Evolutionary conservation across 2,113 vertebrate species (phyloP).

Genomic region (Gasterosteus aculeatus): DNA sequence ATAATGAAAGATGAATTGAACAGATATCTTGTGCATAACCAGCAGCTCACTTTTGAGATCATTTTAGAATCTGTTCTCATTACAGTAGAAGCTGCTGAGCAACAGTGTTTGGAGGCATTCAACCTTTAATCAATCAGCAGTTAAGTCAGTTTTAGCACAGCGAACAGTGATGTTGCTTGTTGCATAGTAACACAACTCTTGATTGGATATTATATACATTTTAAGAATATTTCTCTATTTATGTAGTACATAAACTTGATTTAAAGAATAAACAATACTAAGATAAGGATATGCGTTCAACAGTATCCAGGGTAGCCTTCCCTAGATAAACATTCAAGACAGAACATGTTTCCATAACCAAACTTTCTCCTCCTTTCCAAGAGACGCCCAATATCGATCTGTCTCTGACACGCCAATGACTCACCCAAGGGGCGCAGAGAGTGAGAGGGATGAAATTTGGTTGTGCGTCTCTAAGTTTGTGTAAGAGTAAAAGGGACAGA

Average conservation of each 20-base stretch:
- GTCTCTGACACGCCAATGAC: conserved; percentile 67
- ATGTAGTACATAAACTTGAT: conserved; percentile 10
- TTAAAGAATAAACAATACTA: conserved; percentile 27
- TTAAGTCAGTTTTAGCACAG: background rate
- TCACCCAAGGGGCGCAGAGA: conserved; percentile 44
- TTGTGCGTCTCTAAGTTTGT: conserved; percentile 7
- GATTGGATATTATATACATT: background rate
- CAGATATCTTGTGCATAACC: background rate
- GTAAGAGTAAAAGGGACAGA: conserved; percentile 14
- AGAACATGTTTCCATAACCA: conserved; percentile 48
- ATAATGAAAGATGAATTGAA: background rate
- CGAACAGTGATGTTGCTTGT: background rate
- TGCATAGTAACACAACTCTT: background rate
- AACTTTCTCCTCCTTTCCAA: conserved; percentile 57
- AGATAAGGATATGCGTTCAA: conserved; percentile 16
- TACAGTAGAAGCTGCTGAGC: background rate
- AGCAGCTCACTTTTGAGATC: background rate
- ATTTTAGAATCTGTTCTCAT: background rate
- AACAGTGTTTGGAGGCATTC: conserved; percentile 1
- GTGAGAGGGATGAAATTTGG: conserved; percentile 18
- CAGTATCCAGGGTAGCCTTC: conserved; percentile 11
- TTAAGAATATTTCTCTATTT: background rate
- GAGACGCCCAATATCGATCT: conserved; percentile 67
- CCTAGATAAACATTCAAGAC: conserved; percentile 47
- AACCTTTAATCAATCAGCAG: background rate